These are phyloP conservation scores for Saccopteryx leptura DNA, from an alignment of 2,113 vertebrate species.

Conservation along the genomic window DNA sequence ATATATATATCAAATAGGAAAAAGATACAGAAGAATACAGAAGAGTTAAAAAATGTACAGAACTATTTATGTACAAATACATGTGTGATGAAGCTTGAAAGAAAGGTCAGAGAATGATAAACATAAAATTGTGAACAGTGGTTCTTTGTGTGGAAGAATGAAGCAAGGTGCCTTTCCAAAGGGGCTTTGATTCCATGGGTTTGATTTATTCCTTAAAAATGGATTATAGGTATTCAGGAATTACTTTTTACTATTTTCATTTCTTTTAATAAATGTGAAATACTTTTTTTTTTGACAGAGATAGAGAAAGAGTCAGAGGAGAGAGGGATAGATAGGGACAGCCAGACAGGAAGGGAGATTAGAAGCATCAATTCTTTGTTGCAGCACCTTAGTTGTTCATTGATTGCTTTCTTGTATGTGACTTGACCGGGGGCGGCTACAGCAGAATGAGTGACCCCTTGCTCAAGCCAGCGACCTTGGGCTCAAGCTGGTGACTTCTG, in stretches of 20 bases:
- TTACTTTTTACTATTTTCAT: not conserved
- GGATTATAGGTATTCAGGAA: not conserved
- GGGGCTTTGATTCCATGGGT: not conserved
- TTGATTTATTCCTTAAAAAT: not conserved
- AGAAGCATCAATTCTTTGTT: too few species aligned
- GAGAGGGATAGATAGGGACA: too few species aligned
- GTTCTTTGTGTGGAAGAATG: not conserved
- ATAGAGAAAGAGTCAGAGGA: too few species aligned
- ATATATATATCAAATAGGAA: not conserved
- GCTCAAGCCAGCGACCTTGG: too few species aligned
- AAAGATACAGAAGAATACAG: not conserved
- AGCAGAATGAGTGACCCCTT: too few species aligned
- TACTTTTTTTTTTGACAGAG: not conserved
- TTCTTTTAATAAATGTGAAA: not conserved
- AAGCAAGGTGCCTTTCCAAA: not conserved
- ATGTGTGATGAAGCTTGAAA: not conserved
- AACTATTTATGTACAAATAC: not conserved
- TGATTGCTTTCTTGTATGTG: too few species aligned
- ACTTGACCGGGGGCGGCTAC: too few species aligned
- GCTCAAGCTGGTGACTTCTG: too few species aligned
- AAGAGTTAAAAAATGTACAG: not conserved
- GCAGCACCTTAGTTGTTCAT: too few species aligned
- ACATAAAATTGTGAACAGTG: not conserved
- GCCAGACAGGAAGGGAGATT: too few species aligned
- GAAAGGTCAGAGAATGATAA: not conserved